Evolutionary conservation across 2,888 invertebrate genomes (phyloP).

Genomic region (Mamestra brassicae): DNA sequence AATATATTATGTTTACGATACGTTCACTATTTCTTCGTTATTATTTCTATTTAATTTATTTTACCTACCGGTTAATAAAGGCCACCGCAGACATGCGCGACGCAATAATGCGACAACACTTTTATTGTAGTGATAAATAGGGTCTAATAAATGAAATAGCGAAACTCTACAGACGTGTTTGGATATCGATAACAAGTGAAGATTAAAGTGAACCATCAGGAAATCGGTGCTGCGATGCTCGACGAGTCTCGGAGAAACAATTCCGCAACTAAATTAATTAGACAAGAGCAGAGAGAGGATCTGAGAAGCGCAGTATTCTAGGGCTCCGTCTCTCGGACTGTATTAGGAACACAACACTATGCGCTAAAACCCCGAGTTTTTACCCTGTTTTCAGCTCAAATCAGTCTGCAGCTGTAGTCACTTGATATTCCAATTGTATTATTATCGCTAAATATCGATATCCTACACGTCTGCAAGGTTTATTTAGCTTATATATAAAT

Average conservation of each 20-base stretch:
- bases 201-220: neutral
- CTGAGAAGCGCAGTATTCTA: no score
- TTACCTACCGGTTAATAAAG: neutral
- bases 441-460: neutral
- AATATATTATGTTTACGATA: slow-evolving; percentile 2
- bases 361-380: no score
- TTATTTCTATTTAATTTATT: neutral
- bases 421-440: neutral
- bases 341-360: no score
- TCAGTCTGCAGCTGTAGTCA: neutral
- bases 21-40: neutral
- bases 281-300: neutral
- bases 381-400: no score
- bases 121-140: neutral
- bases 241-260: neutral
- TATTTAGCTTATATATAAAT: neutral
- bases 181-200: neutral
- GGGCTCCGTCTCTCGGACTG: no score
- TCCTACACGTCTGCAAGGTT: neutral
- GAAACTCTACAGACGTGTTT: no score
- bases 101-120: neutral
- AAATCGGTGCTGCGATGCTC: neutral
- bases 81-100: neutral
- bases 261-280: neutral
- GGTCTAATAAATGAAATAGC: neutral